These are phyloP conservation scores for Drosophila cognata DNA, from an alignment of 2,888 invertebrate species.

Conservation along the genomic window DNA sequence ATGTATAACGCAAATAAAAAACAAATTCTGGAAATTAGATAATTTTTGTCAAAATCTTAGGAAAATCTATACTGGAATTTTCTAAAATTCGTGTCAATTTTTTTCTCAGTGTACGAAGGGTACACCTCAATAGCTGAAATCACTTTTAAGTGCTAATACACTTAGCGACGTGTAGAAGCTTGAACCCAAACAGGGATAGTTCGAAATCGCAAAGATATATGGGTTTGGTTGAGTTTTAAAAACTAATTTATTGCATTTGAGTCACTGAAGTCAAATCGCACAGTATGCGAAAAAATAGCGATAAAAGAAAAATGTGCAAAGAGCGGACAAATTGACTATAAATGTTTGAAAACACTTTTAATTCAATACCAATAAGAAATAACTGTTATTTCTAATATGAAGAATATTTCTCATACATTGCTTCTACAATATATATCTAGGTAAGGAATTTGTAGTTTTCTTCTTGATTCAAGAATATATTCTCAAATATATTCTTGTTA, in stretches of 20 bases:
- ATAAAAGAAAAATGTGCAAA: background rate
- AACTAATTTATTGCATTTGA: background rate
- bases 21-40: background rate
- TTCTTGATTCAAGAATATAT: background rate
- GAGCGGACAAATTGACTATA: background rate
- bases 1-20: background rate
- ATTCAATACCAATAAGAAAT: background rate
- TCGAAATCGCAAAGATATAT: background rate
- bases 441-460: background rate
- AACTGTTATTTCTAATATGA: background rate
- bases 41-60: background rate
- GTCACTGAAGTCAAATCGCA: background rate
- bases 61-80: background rate
- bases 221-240: background rate
- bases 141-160: conserved; percentile 29
- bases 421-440: no score
- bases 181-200: background rate
- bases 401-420: background rate
- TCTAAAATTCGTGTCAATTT: background rate
- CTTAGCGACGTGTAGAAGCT: conserved; percentile 33
- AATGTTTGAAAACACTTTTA: background rate
- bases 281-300: background rate
- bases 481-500: background rate
- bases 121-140: conserved; percentile 20
- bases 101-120: background rate